These are phyloP conservation scores for Octodonta nipae DNA, from an alignment of 2,888 invertebrate species.

Conservation along the genomic window DNA sequence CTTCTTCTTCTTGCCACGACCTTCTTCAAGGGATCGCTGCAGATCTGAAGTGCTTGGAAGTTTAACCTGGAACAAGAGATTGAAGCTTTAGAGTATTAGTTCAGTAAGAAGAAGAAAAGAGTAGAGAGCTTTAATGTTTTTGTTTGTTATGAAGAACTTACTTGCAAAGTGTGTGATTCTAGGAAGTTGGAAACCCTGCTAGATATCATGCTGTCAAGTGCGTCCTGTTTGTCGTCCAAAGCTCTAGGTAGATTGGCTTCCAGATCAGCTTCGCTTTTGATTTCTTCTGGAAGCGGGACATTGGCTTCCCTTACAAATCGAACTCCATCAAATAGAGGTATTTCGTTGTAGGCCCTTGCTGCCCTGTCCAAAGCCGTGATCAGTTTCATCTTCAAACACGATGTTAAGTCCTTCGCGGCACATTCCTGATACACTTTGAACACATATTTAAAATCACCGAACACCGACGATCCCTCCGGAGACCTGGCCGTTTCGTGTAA, in stretches of 20 bases:
- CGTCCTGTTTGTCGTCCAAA: slow-evolving; percentile 55
- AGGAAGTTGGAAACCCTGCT: slow-evolving; percentile 62
- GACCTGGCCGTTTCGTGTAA: slow-evolving; percentile 27
- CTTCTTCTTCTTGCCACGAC: slow-evolving; percentile 58
- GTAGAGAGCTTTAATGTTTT: too few relatives aligned
- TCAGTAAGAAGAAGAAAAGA: too few relatives aligned
- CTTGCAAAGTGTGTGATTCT: slow-evolving; percentile 67
- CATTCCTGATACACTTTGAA: slow-evolving; percentile 75
- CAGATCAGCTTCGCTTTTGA: slow-evolving; percentile 46
- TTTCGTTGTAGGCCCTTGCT: slow-evolving; percentile 46
- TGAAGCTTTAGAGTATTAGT: too few relatives aligned
- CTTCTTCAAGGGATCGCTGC: slow-evolving; percentile 48
- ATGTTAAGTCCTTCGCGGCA: slow-evolving; percentile 51
- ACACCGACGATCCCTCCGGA: slow-evolving; percentile 31
- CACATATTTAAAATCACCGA: slow-evolving; percentile 57
- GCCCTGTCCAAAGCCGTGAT: slow-evolving; percentile 64
- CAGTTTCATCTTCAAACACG: slow-evolving; percentile 67
- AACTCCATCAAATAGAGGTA: slow-evolving; percentile 61
- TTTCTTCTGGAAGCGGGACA: slow-evolving; percentile 32
- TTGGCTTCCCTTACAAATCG: slow-evolving; percentile 53
- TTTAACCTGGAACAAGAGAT: slow-evolving; percentile 47
- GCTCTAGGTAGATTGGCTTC: slow-evolving; percentile 63
- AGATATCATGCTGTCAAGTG: slow-evolving; percentile 60
- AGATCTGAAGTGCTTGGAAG: slow-evolving; percentile 55
- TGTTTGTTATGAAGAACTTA: too few relatives aligned